These are phyloP conservation scores for Drosophila pruinosa DNA, from an alignment of 1,140 invertebrate species.

Conservation along the genomic window DNA sequence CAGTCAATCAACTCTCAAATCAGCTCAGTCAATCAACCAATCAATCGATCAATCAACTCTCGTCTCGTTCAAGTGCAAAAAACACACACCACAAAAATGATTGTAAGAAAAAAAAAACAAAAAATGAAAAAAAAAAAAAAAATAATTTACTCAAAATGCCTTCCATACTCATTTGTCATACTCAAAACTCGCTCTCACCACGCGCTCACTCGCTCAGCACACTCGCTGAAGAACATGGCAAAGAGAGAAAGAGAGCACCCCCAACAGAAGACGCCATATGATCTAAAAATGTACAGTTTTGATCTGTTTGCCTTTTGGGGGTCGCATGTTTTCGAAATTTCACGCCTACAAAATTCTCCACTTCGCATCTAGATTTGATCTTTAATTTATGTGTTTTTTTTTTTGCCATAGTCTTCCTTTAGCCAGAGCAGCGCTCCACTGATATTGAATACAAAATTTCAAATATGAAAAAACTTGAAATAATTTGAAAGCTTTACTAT, in stretches of 20 bases:
- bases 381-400: neutral
- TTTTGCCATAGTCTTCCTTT: slow-evolving; percentile 55
- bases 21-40: slow-evolving; percentile 65
- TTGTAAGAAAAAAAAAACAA: slow-evolving; percentile 32
- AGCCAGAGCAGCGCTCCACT: slow-evolving; percentile 6
- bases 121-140: slow-evolving; percentile 44
- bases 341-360: neutral
- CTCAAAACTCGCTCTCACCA: slow-evolving; percentile 45
- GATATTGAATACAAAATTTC: slow-evolving; percentile 16
- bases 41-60: slow-evolving; percentile 68
- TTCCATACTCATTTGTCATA: slow-evolving; percentile 74
- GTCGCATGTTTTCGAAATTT: slow-evolving; percentile 11
- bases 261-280: slow-evolving; percentile 7
- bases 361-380: neutral
- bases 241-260: slow-evolving; percentile 20
- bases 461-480: slow-evolving; percentile 13
- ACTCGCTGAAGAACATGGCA: slow-evolving; percentile 50
- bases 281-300: slow-evolving; percentile 45
- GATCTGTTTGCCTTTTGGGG: slow-evolving; percentile 16
- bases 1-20: slow-evolving; percentile 64
- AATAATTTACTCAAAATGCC: slow-evolving; percentile 61
- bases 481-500: neutral
- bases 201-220: slow-evolving; percentile 37
- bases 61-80: slow-evolving; percentile 47
- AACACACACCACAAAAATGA: slow-evolving; percentile 31